Evolutionary conservation across 2,113 vertebrate species (phyloP), one percentile per base, ranked within the genome.

Genomic region (Paracanthobrama guichenoti): DNA sequence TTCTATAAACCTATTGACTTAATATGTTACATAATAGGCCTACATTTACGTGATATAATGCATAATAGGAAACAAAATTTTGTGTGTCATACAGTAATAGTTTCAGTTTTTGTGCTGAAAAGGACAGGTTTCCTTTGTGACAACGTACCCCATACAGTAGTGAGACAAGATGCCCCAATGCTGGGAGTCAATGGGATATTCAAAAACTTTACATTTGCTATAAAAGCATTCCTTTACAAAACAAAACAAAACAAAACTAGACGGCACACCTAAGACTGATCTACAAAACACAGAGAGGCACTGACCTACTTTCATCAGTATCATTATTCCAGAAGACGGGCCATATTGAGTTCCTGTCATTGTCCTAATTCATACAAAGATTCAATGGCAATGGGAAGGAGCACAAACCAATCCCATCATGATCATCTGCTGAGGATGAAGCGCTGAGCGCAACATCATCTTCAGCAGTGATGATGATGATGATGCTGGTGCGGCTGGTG

Each of bases 231-330:
- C 64, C 6, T 24, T 60, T 2, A 35, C 18, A 69, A 22, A 16
- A 39, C n/a, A 2, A 35, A 35, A 35, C 31, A 35, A 35, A 42
- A 2, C 67, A 12, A n/a, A 72, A 72, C n/a, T 72, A 44, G 2
- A 42, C 6, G n/a, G 6, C 42, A 73, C n/a, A 46, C 42, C 42
- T 48, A 26, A 26, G 71, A 26, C n/a, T 24, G 22, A 26, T 48
- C 69, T 73, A 26, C 67, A 48, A 28, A 35, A 55, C 73, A 76
- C 55, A 50, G 72, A 46, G 6, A 18, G 13, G 13, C 53, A 14
- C 75, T 82, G 80, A 71, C 79, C 79, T 42, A 81, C 79, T 71
- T 82, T 71, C 80, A 35, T 71, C 48, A 24, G 12, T 35, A 71
- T 50, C 42, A 53, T 69, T 67, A 81, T 22, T 42, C 18, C 48